Conservation (phyloP, 2,113 vertebrate species). For the Spheniscus mendiculus region DNA sequence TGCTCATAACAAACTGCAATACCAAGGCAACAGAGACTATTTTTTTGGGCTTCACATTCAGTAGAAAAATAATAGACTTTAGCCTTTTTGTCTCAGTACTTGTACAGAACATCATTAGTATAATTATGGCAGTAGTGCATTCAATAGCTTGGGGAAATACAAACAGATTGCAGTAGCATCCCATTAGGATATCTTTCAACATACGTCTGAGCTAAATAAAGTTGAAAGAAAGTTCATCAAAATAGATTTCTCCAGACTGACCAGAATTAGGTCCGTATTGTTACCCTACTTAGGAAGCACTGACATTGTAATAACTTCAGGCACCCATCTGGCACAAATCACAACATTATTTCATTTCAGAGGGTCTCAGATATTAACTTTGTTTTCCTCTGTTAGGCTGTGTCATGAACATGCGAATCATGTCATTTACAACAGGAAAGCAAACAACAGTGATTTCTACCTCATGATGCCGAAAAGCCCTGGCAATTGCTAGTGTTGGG, state of each 20-base stretch:
- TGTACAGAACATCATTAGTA: neutral
- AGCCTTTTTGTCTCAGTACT: neutral
- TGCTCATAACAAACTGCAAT: neutral
- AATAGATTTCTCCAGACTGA: conserved; percentile 13
- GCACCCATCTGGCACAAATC: conserved; percentile 31
- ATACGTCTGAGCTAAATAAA: conserved; percentile 26
- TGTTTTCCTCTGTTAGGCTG: conserved; percentile 3
- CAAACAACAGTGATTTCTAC: neutral
- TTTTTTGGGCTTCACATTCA: neutral
- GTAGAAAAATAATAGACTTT: neutral
- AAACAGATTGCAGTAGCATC: conserved; percentile 12
- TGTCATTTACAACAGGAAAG: neutral
- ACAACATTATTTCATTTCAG: conserved; percentile 33
- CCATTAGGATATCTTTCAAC: neutral
- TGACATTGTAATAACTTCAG: conserved; percentile 21
- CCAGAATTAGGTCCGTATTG: neutral
- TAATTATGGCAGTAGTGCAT: neutral
- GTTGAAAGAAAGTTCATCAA: conserved; percentile 26
- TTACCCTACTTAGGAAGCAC: conserved; percentile 7
- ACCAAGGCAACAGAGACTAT: neutral
- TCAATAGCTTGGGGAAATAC: neutral
- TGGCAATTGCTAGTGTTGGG: neutral
- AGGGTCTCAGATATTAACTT: neutral
- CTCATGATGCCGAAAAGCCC: neutral
- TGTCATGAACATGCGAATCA: neutral